Conservation (phyloP, 1,140 invertebrate species). For the Paramacrobiotus metropolitanus region DNA sequence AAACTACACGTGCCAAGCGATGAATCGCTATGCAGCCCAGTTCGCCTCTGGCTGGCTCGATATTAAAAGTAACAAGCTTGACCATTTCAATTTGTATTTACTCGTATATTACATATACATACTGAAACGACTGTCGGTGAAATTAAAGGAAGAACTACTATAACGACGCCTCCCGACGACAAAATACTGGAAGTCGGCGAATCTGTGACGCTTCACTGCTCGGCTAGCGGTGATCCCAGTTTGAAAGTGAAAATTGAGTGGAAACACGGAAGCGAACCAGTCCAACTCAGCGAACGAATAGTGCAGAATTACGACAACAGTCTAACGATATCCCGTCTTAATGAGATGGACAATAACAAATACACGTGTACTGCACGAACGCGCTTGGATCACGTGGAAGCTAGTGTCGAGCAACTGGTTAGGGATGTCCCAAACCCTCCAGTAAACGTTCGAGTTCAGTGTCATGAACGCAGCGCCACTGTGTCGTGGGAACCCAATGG, state of each 20-base stretch:
- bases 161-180: slow-evolving; percentile 58
- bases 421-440: slow-evolving; percentile 89
- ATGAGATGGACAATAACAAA: slow-evolving; percentile 69
- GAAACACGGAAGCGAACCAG: slow-evolving; percentile 53
- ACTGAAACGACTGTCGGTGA: too few relatives aligned
- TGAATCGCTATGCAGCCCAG: slow-evolving; percentile 67
- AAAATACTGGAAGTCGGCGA: slow-evolving; percentile 71
- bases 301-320: slow-evolving; percentile 47
- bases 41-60: slow-evolving; percentile 44
- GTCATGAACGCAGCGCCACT: slow-evolving; percentile 40
- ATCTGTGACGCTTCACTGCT: slow-evolving; percentile 72
- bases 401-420: slow-evolving; percentile 65
- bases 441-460: slow-evolving; percentile 34
- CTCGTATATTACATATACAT: too few relatives aligned
- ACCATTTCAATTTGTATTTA: neutral
- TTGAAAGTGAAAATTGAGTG: slow-evolving; percentile 58
- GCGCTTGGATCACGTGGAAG: slow-evolving; percentile 52
- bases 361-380: slow-evolving; percentile 90
- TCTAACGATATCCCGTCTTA: slow-evolving; percentile 72
- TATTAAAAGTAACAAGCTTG: slow-evolving; percentile 44
- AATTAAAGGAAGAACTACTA: slow-evolving; percentile 43
- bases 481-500: slow-evolving; percentile 63
- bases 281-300: slow-evolving; percentile 54
- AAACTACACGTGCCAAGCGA: slow-evolving; percentile 65
- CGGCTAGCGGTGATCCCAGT: slow-evolving; percentile 57